Conservation (phyloP, 2,113 vertebrate genomes). For the Anseranas semipalmata region DNA sequence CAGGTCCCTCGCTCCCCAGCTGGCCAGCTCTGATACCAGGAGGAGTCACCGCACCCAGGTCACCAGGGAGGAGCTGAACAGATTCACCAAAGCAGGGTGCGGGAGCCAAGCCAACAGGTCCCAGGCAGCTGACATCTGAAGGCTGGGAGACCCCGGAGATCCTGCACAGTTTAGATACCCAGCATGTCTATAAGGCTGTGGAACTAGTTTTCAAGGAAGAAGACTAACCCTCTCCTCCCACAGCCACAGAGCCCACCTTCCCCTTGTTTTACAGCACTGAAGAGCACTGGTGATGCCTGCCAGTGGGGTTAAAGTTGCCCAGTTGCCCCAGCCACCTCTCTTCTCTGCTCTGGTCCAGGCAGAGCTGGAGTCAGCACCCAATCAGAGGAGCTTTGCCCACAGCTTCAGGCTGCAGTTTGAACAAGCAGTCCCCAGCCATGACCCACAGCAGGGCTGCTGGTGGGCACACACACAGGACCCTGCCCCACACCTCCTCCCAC, state of each 20-base stretch:
- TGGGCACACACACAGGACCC: accelerated
- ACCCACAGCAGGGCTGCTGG: not conserved
- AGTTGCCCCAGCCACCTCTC: not conserved
- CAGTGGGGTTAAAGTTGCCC: not conserved
- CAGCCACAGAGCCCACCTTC: too few species aligned
- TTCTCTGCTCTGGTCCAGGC: not conserved
- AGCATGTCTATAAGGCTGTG: not conserved
- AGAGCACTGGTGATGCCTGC: not conserved
- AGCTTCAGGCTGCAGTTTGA: not conserved
- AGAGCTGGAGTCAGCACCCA: not conserved
- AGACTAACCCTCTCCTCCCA: too few species aligned
- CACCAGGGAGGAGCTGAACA: not conserved
- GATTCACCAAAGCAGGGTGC: accelerated
- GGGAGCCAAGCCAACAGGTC: not conserved
- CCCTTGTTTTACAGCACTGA: too few species aligned
- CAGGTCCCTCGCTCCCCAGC: not conserved
- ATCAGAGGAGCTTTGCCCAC: not conserved
- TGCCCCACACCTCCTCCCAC: not conserved
- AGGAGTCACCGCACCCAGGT: not conserved
- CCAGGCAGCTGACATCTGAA: not conserved
- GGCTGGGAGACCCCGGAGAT: not conserved
- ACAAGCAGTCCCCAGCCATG: not conserved
- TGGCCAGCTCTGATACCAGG: not conserved
- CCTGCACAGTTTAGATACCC: not conserved
- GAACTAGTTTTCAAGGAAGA: not conserved